Evolutionary conservation across 2,888 invertebrate species (phyloP), one percentile per base, ranked within the genome.

Genomic region (Euplagia quadripunctaria): DNA sequence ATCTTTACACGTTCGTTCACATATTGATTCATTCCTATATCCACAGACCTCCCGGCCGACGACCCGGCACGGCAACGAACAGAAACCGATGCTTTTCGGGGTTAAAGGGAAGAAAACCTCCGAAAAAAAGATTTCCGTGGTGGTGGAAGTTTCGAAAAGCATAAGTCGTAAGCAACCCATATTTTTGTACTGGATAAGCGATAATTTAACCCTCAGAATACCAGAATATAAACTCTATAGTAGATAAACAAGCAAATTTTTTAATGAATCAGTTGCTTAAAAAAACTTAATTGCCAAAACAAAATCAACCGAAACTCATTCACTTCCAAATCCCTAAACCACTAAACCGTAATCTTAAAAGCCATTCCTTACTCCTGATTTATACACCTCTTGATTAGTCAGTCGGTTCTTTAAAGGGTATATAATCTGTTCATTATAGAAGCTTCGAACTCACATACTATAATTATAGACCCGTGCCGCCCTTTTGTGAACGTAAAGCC

Each of bases 401-500:
- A 73, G 75, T 64, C 69, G 75, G 75, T 71, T 66, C 63, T 17
- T 55, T 73, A 77, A 84, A 83, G 80, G 82, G 81, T 82, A 81
- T 88, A 84, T 88, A 89, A 90, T 85, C 82, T 79, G 82, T 84
- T 85, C 86, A 82, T 86, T 83, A 86, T 87, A 89, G 90, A 87
- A 90, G 90, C 88, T 69, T 78, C 71, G 73, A 74, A 75, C 77
- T 73, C 70, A 20, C n/a, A 70, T 64, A 52, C 84, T 79, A 75
- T 89, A 89, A 89, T 90, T 89, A 88, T 70, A 78, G 78, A 73
- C 84, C 75, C 84, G 88, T 84, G 81, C 87, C 91, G 87, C 89
- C 89, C 87, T 41, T 64, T 64, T 61, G 31, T 31, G 46, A 61
- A 17, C 1, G 58, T 61, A 64, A 64, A 52, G 43, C 64, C 11